Evolutionary conservation across 1,140 invertebrate species (phyloP).

Genomic region (Rhopalosiphum maidis): DNA sequence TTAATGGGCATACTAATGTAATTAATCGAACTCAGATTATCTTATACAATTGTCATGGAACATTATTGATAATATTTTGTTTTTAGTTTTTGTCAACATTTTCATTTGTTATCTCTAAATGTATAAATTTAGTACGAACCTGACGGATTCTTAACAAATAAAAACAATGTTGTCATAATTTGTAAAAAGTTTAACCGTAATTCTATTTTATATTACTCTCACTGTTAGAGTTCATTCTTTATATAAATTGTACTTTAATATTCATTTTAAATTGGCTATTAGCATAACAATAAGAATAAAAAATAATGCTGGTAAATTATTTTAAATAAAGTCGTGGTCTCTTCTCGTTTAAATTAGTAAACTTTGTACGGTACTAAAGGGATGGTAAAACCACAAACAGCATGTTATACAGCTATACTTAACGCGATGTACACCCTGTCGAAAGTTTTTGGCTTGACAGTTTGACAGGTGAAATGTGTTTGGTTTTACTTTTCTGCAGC

Average conservation of each 20-base stretch:
- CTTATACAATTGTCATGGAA: neutral
- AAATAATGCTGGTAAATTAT: slow-evolving; percentile 36
- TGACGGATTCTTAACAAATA: neutral
- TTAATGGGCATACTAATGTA: neutral
- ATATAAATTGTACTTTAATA: slow-evolving; percentile 29
- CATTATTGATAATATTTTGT: neutral
- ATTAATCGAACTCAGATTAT: neutral
- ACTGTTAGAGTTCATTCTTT: neutral
- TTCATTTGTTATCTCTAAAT: neutral
- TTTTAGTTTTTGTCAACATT: neutral
- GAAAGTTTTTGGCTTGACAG: slow-evolving; percentile 39
- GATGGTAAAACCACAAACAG: slow-evolving; percentile 31
- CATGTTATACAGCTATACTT: slow-evolving; percentile 46
- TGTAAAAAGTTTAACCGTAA: slow-evolving; percentile 4
- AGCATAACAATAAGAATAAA: slow-evolving; percentile 1
- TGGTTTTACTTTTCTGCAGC: slow-evolving; percentile 24
- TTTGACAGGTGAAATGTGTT: slow-evolving; percentile 44
- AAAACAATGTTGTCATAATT: neutral
- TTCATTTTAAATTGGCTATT: slow-evolving; percentile 45
- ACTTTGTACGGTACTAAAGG: slow-evolving; percentile 32
- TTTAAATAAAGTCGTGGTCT: slow-evolving; percentile 48
- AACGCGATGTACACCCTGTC: slow-evolving; percentile 22
- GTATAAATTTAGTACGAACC: neutral
- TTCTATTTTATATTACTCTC: neutral
- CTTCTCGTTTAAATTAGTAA: slow-evolving; percentile 44